phyloP scores from a whole-genome alignment of 2,113 vertebrate species.

The Nymphicus hollandicus region DNA sequence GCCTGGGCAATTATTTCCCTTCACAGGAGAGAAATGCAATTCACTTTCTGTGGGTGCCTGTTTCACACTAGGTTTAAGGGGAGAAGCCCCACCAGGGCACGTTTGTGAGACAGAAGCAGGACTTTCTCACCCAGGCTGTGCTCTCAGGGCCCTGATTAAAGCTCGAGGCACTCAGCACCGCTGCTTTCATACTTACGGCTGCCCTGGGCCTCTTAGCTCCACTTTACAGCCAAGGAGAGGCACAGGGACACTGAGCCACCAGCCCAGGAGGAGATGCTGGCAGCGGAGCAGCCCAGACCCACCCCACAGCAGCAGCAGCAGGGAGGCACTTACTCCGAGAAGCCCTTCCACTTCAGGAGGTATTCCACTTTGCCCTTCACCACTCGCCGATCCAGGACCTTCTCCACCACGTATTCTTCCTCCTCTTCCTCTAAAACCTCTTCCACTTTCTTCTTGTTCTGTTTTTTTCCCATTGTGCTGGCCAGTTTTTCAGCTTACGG shows the following conservation, averaged over 20 bases:
- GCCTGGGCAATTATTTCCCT: neutral
- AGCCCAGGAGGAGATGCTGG: accelerated
- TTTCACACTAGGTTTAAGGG: neutral
- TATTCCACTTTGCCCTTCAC: conserved; percentile 96
- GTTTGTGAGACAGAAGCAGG: neutral
- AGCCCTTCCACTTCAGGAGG: conserved; percentile 98
- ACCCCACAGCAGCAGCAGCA: too few relatives aligned
- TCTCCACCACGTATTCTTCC: conserved; percentile 96
- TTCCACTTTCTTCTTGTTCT: conserved; percentile 95
- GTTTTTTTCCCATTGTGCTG: conserved; percentile 85
- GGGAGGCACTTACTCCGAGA: conserved; percentile 84
- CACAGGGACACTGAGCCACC: neutral
- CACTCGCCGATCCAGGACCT: conserved; percentile 91
- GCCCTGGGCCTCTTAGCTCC: neutral
- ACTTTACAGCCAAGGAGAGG: neutral
- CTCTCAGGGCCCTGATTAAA: accelerated
- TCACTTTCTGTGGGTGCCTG: neutral
- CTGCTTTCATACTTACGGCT: accelerated
- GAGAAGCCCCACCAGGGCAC: neutral
- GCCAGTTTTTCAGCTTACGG: conserved; percentile 82
- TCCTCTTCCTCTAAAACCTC: conserved; percentile 94
- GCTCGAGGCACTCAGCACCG: accelerated
- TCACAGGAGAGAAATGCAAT: neutral
- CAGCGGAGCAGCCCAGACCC: accelerated
- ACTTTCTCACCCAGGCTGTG: neutral